phyloP scores from a whole-genome alignment of 2,113 vertebrate genomes.

The Miniopterus natalensis region DNA sequence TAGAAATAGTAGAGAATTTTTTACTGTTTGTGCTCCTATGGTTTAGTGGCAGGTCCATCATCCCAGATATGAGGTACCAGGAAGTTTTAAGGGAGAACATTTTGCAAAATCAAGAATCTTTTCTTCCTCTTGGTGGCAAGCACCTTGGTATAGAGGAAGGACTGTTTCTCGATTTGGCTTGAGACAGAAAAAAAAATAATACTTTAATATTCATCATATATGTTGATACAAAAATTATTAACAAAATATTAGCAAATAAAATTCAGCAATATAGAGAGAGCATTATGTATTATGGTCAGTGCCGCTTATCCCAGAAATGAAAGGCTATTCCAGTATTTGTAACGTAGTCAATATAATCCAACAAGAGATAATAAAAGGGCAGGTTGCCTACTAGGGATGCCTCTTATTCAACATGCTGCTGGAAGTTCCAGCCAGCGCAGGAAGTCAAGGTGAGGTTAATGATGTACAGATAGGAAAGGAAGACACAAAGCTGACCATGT shows the following conservation, averaged over 20 bases:
- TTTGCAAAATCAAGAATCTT: neutral
- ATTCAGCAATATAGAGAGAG: neutral
- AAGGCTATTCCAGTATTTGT: neutral
- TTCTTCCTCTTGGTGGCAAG: neutral
- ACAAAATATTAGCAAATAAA: neutral
- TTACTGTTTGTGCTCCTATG: neutral
- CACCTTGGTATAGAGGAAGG: neutral
- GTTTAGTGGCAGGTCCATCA: neutral
- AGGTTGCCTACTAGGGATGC: neutral
- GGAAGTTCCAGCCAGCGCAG: neutral
- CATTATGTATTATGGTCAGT: neutral
- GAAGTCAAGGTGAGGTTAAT: neutral
- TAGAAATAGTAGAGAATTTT: neutral
- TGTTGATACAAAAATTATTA: neutral
- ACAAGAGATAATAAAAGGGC: neutral
- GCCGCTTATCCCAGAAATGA: neutral
- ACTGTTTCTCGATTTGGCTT: neutral
- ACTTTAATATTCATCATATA: neutral
- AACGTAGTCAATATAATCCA: neutral
- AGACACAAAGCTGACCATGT: neutral
- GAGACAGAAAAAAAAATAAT: neutral
- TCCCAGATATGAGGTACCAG: neutral
- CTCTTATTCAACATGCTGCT: neutral
- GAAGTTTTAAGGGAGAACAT: neutral
- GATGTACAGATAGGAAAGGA: neutral